Conservation (phyloP, 2,113 vertebrate species). For the Megalops atlanticus region DNA sequence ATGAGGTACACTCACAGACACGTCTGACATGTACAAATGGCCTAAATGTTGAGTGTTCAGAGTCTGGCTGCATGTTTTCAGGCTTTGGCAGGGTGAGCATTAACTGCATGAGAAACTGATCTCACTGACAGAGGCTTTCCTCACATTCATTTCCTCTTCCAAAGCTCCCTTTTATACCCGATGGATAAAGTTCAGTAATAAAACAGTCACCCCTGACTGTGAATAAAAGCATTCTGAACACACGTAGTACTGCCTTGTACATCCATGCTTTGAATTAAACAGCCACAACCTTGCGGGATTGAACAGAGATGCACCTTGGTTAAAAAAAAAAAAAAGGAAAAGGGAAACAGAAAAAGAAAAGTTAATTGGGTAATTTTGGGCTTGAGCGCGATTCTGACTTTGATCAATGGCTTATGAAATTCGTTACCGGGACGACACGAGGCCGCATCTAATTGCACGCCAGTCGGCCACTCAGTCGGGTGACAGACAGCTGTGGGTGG, state of each 20-base stretch:
- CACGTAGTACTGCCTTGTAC: neutral
- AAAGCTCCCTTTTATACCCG: too few species aligned
- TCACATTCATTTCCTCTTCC: too few species aligned
- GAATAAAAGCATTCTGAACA: neutral
- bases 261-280: neutral
- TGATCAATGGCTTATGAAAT: conserved; percentile 75
- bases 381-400: conserved; percentile 67
- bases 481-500: conserved; percentile 72
- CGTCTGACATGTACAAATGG: too few species aligned
- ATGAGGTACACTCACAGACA: too few species aligned
- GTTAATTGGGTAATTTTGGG: conserved; percentile 64
- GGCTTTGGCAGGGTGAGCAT: too few species aligned
- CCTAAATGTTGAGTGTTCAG: too few species aligned
- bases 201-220: too few species aligned
- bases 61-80: too few species aligned
- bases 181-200: neutral
- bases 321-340: neutral
- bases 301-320: neutral
- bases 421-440: conserved; percentile 66
- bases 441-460: conserved; percentile 65
- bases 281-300: conserved; percentile 9
- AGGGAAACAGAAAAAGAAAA: conserved; percentile 15
- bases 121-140: too few species aligned
- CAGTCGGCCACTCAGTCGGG: conserved; percentile 60
- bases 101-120: too few species aligned